A percentile compares a stretch with the other conserved stretches of the same genome.
Conservation (phyloP, 2,888 invertebrate genomes). For the Drosophila neonasuta region DNA sequence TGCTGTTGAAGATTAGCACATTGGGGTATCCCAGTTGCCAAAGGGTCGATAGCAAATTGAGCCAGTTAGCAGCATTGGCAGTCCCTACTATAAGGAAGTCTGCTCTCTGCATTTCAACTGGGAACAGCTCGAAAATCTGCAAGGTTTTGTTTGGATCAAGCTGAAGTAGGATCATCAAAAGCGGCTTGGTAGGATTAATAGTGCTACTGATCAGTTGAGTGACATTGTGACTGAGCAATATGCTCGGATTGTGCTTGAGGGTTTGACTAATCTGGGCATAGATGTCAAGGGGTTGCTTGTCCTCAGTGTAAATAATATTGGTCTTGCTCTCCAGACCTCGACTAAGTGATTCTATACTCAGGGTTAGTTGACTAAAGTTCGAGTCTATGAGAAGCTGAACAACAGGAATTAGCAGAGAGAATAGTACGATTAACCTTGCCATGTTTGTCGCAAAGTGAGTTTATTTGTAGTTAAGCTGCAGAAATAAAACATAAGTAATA, state of each 20-base stretch:
- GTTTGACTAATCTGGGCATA: constrained; percentile 10
- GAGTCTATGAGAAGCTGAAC: background rate
- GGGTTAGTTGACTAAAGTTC: constrained; percentile 17
- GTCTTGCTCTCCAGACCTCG: constrained; percentile 31
- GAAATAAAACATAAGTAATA: background rate
- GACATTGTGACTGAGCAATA: constrained; percentile 24
- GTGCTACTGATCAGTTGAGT: background rate
- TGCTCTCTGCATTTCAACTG: constrained; percentile 32
- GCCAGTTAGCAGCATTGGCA: constrained; percentile 29
- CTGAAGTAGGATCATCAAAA: constrained; percentile 34
- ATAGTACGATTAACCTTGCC: constrained; percentile 19
- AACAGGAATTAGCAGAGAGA: constrained; percentile 1
- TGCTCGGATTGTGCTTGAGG: constrained; percentile 35
- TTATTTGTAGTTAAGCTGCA: constrained; percentile 5
- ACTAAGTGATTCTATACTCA: constrained; percentile 32
- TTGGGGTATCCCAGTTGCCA: constrained; percentile 52
- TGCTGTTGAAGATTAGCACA: constrained; percentile 48
- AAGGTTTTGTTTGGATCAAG: background rate
- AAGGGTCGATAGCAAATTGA: constrained; percentile 18
- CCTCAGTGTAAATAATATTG: constrained; percentile 40
- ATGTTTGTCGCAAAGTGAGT: constrained; percentile 18
- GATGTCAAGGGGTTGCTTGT: constrained; percentile 1
- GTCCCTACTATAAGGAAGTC: constrained; percentile 46
- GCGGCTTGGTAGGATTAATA: constrained; percentile 22
- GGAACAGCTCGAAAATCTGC: constrained; percentile 28